These are phyloP conservation scores for Apotomis capreana DNA, from an alignment of 2,888 invertebrate species.

Conservation along the genomic window DNA sequence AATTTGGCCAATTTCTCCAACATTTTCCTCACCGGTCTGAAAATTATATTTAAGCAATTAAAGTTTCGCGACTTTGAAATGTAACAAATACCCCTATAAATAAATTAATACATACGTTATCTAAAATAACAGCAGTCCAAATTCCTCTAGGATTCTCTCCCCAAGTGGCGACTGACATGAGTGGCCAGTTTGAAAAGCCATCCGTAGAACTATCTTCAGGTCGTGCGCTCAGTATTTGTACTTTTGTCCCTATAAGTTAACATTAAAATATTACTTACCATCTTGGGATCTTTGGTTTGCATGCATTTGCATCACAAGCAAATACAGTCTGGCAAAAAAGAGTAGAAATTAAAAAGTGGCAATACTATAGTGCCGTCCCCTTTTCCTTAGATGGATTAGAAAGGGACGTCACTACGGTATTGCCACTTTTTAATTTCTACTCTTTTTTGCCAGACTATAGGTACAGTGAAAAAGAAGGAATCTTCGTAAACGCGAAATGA, in stretches of 20 bases:
- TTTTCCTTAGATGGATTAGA: no score
- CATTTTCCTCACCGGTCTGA: constrained; percentile 74
- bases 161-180: constrained; percentile 96
- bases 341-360: no score
- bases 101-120: constrained; percentile 65
- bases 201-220: constrained; percentile 86
- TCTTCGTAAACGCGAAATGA: background rate
- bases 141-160: constrained; percentile 90
- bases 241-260: constrained; percentile 83
- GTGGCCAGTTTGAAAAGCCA: constrained; percentile 92
- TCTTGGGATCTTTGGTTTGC: no score
- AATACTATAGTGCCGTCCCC: no score
- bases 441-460: no score
- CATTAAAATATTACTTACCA: no score
- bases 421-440: no score
- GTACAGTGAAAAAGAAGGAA: no score
- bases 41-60: constrained; percentile 30
- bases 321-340: no score
- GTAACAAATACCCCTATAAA: background rate
- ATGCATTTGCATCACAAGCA: no score
- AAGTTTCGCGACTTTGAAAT: no score
- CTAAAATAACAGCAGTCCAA: constrained; percentile 83
- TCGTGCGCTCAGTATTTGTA: constrained; percentile 88
- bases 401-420: no score
- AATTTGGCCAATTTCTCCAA: constrained; percentile 83